A percentile compares a stretch with the other conserved stretches of the same genome.
Evolutionary conservation across 2,888 invertebrate genomes (phyloP).

Genomic region (Alitta virens): DNA sequence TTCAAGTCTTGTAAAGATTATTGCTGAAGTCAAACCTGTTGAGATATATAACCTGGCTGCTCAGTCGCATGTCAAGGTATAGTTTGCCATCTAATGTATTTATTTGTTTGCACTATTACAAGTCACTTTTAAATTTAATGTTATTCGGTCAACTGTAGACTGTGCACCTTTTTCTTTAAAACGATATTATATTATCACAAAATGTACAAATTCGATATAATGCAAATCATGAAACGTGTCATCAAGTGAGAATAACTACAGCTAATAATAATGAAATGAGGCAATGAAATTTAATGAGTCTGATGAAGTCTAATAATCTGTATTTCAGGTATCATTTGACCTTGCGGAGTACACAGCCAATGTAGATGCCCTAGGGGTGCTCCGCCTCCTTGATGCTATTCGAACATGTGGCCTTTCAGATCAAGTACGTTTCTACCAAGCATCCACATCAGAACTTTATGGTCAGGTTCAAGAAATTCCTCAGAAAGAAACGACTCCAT

Average conservation of each 20-base stretch:
- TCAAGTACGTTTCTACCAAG: conserved; percentile 54
- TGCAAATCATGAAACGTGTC: too few species aligned
- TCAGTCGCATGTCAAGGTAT: conserved; percentile 97
- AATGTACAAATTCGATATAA: too few species aligned
- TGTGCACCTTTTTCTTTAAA: too few species aligned
- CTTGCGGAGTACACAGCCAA: conserved; percentile 98
- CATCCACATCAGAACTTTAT: conserved; percentile 57
- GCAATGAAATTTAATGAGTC: too few species aligned
- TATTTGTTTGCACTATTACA: too few species aligned
- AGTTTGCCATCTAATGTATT: too few species aligned
- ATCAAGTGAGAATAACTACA: too few species aligned
- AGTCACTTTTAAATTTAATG: too few species aligned
- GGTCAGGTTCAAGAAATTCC: conserved; percentile 58
- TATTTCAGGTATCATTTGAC: conserved; percentile 81
- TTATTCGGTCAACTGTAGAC: too few species aligned
- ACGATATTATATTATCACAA: too few species aligned
- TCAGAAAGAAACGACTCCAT: conserved; percentile 58
- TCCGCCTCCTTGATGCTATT: conserved; percentile 56
- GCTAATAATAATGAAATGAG: too few species aligned
- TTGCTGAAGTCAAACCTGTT: conserved; percentile 74
- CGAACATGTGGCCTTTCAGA: conserved; percentile 50
- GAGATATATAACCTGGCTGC: conserved; percentile 99
- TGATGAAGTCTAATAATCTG: not conserved
- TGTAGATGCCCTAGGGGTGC: conserved; percentile 58
- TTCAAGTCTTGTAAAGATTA: conserved; percentile 86